phyloP scores from a whole-genome alignment of 2,797 vertebrate species.

The Microctenopoma lineatum region DNA sequence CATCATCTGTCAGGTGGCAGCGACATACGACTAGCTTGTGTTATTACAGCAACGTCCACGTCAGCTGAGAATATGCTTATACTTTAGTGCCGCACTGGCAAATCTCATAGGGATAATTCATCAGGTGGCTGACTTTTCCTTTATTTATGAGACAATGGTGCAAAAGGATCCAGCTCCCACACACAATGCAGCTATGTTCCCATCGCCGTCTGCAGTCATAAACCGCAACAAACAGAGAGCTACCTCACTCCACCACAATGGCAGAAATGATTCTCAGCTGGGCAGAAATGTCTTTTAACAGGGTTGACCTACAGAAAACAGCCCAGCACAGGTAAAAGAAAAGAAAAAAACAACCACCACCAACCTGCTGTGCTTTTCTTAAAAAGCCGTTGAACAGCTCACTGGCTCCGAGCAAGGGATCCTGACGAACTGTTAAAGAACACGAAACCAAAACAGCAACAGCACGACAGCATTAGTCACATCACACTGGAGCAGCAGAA shows the following conservation, averaged over 20 bases:
- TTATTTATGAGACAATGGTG: constrained; percentile 26
- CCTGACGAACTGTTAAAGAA: constrained; percentile 89
- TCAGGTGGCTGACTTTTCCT: constrained; percentile 4
- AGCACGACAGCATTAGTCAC: neutral
- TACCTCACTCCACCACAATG: constrained; percentile 30
- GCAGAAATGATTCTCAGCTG: constrained; percentile 42
- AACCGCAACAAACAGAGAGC: constrained; percentile 13
- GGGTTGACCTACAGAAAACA: constrained; percentile 18
- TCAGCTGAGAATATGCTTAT: neutral
- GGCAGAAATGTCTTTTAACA: constrained; percentile 23
- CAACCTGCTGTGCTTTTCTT: constrained; percentile 96
- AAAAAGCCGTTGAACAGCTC: constrained; percentile 98
- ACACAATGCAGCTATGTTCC: constrained; percentile 7
- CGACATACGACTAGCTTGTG: neutral
- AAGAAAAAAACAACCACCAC: neutral
- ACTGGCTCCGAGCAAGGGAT: constrained; percentile 91
- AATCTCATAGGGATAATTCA: constrained; percentile 44
- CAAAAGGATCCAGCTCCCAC: constrained; percentile 24
- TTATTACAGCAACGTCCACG: neutral
- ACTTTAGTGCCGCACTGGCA: constrained; percentile 27
- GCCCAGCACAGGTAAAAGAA: neutral
- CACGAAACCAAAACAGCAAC: neutral
- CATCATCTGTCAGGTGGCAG: neutral
- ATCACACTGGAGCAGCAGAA: neutral
- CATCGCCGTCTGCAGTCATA: neutral